Base-by-base conservation (phyloP, 2,113 vertebrate species). In the Hippocampus barbouri region DNA sequence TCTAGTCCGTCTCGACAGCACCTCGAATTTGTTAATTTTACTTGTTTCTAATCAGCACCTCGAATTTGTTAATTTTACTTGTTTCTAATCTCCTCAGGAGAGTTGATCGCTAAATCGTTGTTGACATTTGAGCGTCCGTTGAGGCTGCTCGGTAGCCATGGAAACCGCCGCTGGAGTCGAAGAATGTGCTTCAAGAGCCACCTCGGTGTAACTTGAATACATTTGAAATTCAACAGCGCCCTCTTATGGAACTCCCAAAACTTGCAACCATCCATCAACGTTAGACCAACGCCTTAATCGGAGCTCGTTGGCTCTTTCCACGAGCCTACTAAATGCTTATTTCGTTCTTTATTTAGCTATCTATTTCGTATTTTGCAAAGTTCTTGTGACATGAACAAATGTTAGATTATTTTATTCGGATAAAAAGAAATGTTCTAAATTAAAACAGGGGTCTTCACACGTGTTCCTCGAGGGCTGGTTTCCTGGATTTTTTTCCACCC, bases 101-200 rank as follows among this genome's bases (percentile, higher is more conserved):
- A 61, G 15, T 61, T 61, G 53, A 20, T 14, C 27, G 59, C 59
- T 23, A 43, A 12, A 23, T 23, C 11, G 5, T 65, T 65, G 63
- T 43, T 65, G 21, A 47, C 43, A 14, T 47, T 66, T 66, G 41
- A 16, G 64, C 43, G 43, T 47, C 64, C 2, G n/a, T 43, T 18
- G n/a, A 16, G 7, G 43, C 15, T 47, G 64, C 43, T n/a, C 53
- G 53, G 88, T 91, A 88, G 72, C 79, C 85, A 9, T 38, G 82
- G 89, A 70, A 78, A 91, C 86, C 57, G 68, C 56, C 56, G 53
- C 60, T 25, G n/a, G n/a, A 45, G 40, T 66, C 66, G 23, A 68
- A 23, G 63, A 45, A 66, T 4, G 43, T 23, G 10, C 43, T n/a
- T 43, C 66, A 68, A 68, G 47, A 25, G 38, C 7, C n/a, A 20